A percentile compares a stretch with the other conserved stretches of the same genome.
These are phyloP conservation scores for Anas platyrhynchos DNA, from an alignment of 2,113 vertebrate species.

Conservation along the genomic window DNA sequence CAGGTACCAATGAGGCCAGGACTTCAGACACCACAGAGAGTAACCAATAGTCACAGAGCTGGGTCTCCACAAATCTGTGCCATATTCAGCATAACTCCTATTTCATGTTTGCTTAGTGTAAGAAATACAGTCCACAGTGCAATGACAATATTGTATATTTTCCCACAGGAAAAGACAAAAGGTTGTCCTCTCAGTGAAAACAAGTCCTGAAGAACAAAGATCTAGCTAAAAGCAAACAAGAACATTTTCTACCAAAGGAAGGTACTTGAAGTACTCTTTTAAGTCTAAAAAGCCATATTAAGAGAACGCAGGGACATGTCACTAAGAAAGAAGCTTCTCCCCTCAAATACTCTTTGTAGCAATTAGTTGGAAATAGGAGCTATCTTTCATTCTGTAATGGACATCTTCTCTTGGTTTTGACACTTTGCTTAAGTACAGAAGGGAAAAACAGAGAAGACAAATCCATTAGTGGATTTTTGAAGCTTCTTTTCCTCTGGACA, in stretches of 20 bases:
- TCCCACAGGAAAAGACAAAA: neutral
- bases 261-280: neutral
- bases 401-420: neutral
- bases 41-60: neutral
- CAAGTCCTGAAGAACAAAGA: neutral
- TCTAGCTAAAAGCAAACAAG: neutral
- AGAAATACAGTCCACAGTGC: neutral
- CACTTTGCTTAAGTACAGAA: neutral
- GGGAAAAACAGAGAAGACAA: neutral
- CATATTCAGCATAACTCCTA: neutral
- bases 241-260: neutral
- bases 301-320: neutral
- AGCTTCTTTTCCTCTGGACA: neutral
- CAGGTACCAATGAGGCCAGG: neutral
- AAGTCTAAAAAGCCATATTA: neutral
- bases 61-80: neutral
- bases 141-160: neutral
- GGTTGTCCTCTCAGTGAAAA: neutral
- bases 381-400: neutral
- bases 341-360: neutral
- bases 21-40: neutral
- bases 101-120: neutral
- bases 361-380: neutral
- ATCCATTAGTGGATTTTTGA: neutral
- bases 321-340: neutral